Conservation (phyloP, 1,140 invertebrate genomes). For the Stratiolaelaps scimitus region DNA sequence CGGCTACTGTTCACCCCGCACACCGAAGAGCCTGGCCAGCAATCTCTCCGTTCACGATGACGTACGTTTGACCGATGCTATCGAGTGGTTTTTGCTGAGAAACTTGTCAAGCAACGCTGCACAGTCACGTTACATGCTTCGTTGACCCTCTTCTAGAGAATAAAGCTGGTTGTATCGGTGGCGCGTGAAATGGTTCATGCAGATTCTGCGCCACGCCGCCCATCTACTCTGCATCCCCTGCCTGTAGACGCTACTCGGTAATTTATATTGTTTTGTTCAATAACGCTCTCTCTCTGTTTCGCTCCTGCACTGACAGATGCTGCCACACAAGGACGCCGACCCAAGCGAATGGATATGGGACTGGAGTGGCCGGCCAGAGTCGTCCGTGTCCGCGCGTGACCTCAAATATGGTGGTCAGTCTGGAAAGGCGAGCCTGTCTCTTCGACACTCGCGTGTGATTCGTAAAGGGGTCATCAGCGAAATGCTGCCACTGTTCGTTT, state of each 20-base stretch:
- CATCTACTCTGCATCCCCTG: too few relatives aligned
- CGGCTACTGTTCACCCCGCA: slow-evolving; percentile 25
- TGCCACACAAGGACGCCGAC: slow-evolving; percentile 21
- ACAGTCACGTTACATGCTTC: neutral
- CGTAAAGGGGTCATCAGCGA: slow-evolving; percentile 15
- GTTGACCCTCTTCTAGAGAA: too few relatives aligned
- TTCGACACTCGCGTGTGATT: slow-evolving; percentile 22
- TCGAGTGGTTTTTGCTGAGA: too few relatives aligned
- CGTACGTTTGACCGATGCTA: neutral
- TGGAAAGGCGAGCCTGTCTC: slow-evolving; percentile 9
- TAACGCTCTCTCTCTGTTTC: neutral
- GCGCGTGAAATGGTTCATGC: too few relatives aligned
- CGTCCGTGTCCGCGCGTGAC: slow-evolving; percentile 13
- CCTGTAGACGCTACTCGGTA: too few relatives aligned
- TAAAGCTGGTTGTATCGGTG: too few relatives aligned
- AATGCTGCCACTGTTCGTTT: slow-evolving; percentile 10
- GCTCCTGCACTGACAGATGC: neutral
- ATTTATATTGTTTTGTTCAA: too few relatives aligned
- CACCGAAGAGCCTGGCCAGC: slow-evolving; percentile 19
- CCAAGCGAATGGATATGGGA: slow-evolving; percentile 24
- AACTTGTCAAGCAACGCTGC: too few relatives aligned
- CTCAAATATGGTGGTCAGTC: slow-evolving; percentile 15
- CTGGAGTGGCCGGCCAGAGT: slow-evolving; percentile 16
- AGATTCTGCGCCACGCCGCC: too few relatives aligned
- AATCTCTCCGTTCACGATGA: slow-evolving; percentile 21